These are phyloP conservation scores for Callyntrura guangdongensis DNA, from an alignment of 2,888 invertebrate genomes.

Conservation along the genomic window DNA sequence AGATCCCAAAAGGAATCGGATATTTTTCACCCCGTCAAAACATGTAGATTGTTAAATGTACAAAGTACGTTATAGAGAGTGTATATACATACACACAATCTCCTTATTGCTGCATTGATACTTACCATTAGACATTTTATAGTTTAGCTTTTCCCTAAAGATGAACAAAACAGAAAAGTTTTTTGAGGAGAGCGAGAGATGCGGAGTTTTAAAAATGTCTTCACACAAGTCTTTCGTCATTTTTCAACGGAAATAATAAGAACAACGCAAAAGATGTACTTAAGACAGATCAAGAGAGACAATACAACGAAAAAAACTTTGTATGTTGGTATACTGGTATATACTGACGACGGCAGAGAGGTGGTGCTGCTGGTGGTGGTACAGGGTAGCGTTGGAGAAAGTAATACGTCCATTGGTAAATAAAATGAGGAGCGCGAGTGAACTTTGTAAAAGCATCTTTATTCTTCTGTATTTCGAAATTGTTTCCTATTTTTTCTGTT, in stretches of 20 bases:
- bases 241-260: slow-evolving; percentile 64
- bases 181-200: slow-evolving; percentile 59
- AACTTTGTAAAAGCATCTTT: slow-evolving; percentile 19
- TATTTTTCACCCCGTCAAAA: slow-evolving; percentile 84
- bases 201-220: slow-evolving; percentile 51
- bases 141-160: slow-evolving; percentile 75
- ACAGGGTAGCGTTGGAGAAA: too few relatives aligned
- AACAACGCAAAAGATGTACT: slow-evolving; percentile 55
- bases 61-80: slow-evolving; percentile 1
- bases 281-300: slow-evolving; percentile 72
- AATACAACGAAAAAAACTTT: slow-evolving; percentile 48
- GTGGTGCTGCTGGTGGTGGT: not conserved
- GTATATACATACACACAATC: not conserved
- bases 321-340: not conserved
- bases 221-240: slow-evolving; percentile 60
- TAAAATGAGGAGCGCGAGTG: not conserved
- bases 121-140: slow-evolving; percentile 16
- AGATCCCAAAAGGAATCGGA: slow-evolving; percentile 83
- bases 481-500: slow-evolving; percentile 4
- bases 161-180: slow-evolving; percentile 69
- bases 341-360: not conserved
- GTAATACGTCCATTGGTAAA: slow-evolving; percentile 7
- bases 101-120: slow-evolving; percentile 1
- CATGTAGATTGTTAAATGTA: slow-evolving; percentile 62
- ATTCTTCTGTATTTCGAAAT: not conserved